Base-by-base conservation (phyloP, 2,888 invertebrate species). In the Lathronympha strigana region DNA sequence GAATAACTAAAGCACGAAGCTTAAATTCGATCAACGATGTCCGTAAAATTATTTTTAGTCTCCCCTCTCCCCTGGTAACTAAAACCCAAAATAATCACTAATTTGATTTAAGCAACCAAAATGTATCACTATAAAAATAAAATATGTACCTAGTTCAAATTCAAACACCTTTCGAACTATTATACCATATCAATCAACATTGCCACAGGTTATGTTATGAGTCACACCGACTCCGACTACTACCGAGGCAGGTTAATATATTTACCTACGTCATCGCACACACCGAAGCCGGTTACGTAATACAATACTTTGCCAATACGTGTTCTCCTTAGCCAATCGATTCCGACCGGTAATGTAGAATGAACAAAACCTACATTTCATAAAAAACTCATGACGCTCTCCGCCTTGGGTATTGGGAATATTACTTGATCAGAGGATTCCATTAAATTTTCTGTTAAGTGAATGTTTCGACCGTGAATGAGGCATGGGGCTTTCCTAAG, bases 231-330 rank as follows among this genome's bases (percentile, higher is more conserved):
- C 21, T 28, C 19, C 19, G 50, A 19, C 50, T 19, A 13, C 13
- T 28, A 51, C 51, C 31, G 9, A 51, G 58, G 19, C 53, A 51
- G 58, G 19, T 60, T 45, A 5, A 36, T 15, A 23, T 64, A 64
- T 60, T 64, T 58, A 64, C 33, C 43, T 60, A 45, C 58, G 64
- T 64, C 64, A 64, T 38, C 33, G n/a, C 11, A 36, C 51, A 43
- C 9, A 50, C 25, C 33, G 58, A 36, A 23, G 58, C 36, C 50
- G 33, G 19, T 17, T 33, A 33, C 23, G 31, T 33, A 36, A 51
- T 60, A 23, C 64, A 60, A 45, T 38, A 23, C 25, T 33, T 57
- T 57, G 43, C 57, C 43, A 9, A 21, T 19, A 31, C 45, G n/a
- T n/a, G 19, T 40, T 13, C 9, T 45, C 31, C 28, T 57, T 15